phyloP scores from a whole-genome alignment of 2,113 vertebrate genomes.

The Scomber scombrus region DNA sequence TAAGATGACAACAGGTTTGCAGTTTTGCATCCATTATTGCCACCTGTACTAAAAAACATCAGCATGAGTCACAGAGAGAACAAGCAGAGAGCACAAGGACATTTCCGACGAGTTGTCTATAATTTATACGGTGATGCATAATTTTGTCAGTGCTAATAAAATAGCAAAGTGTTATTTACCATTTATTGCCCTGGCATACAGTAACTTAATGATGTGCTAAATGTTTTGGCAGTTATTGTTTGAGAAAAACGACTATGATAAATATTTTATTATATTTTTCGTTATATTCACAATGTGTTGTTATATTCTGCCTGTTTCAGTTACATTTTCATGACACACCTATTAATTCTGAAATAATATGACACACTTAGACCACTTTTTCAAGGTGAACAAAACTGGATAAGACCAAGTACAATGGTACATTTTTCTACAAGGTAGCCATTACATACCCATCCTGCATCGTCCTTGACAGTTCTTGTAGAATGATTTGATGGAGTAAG shows the following conservation, averaged over 20 bases:
- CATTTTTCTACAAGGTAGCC: not conserved
- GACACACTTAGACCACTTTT: not conserved
- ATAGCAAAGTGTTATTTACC: slow-evolving; percentile 14
- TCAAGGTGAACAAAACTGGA: not conserved
- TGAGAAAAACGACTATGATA: not conserved
- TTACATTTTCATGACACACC: not conserved
- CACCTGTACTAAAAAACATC: slow-evolving; percentile 22
- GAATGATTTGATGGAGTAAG: no score
- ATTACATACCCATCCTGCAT: not conserved
- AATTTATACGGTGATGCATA: slow-evolving; percentile 32
- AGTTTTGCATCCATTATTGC: slow-evolving; percentile 12
- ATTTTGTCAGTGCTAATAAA: slow-evolving; percentile 18
- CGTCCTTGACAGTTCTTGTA: no score
- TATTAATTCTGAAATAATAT: not conserved
- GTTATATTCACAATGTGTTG: not conserved
- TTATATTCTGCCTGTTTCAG: not conserved
- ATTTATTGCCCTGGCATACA: not conserved
- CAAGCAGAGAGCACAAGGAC: not conserved
- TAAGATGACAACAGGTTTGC: slow-evolving; percentile 38
- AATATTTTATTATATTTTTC: slow-evolving; percentile 13
- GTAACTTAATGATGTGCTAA: not conserved
- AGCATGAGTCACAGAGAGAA: slow-evolving; percentile 8
- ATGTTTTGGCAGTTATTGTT: not conserved
- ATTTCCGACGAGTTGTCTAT: slow-evolving; percentile 7
- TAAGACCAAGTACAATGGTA: not conserved